These are phyloP conservation scores for Leptopilina clavipes DNA, from an alignment of 1,140 invertebrate species.

Conservation along the genomic window DNA sequence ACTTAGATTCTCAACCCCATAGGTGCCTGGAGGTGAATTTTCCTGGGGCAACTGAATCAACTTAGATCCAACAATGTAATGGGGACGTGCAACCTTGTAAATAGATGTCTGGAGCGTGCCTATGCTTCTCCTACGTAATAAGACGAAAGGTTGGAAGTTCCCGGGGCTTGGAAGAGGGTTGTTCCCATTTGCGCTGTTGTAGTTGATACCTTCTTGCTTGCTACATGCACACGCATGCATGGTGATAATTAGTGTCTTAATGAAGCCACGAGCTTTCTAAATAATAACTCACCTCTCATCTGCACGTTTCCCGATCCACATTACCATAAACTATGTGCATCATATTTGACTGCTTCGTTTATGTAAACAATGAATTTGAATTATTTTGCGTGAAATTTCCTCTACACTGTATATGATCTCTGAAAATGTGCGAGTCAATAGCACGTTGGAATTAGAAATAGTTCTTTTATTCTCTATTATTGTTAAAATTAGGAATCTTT, in stretches of 20 bases:
- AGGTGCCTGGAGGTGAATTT: not conserved
- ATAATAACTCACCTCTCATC: conserved; percentile 55
- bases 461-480: no score
- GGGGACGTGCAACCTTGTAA: conserved; percentile 66
- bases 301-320: conserved; percentile 46
- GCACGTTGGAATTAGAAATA: no score
- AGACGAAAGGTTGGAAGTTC: conserved; percentile 57
- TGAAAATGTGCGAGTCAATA: no score
- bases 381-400: not conserved
- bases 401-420: no score
- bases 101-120: conserved; percentile 68
- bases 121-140: conserved; percentile 43
- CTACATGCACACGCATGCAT: conserved; percentile 66
- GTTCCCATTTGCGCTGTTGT: conserved; percentile 50
- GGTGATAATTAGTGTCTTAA: conserved; percentile 68
- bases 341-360: not conserved
- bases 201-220: conserved; percentile 50
- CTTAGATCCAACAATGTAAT: conserved; percentile 54
- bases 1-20: not conserved
- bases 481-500: no score
- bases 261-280: conserved; percentile 59
- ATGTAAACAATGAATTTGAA: not conserved
- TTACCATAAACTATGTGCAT: conserved; percentile 32
- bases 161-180: conserved; percentile 45
- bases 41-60: conserved; percentile 44